These are phyloP conservation scores for Chionis minor DNA, from an alignment of 2,113 vertebrate species.

Conservation along the genomic window DNA sequence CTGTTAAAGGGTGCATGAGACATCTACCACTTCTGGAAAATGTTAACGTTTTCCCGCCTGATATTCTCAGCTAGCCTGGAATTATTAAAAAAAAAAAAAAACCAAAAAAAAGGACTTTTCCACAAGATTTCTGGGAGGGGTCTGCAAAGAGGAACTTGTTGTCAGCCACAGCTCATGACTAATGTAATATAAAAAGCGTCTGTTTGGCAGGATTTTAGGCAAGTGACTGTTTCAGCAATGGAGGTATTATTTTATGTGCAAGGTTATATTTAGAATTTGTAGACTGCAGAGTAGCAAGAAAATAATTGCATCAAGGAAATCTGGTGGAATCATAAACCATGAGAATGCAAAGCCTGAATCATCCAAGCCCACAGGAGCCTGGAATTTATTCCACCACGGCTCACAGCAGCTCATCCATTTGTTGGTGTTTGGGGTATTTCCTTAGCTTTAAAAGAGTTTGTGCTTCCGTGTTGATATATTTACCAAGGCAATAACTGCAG, in stretches of 20 bases:
- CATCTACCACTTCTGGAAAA: constrained; percentile 67
- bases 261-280: constrained; percentile 43
- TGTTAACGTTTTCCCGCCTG: constrained; percentile 67
- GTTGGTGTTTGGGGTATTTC: constrained; percentile 20
- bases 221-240: constrained; percentile 47
- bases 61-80: constrained; percentile 36
- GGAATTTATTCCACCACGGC: constrained; percentile 23
- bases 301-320: constrained; percentile 63
- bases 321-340: constrained; percentile 66
- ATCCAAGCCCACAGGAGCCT: constrained; percentile 14
- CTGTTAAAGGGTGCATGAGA: constrained; percentile 19
- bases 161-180: constrained; percentile 59
- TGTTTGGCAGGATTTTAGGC: constrained; percentile 57
- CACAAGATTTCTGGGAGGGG: not conserved
- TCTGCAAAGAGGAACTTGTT: constrained; percentile 32
- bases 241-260: constrained; percentile 62
- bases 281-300: constrained; percentile 61
- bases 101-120: constrained; percentile 32
- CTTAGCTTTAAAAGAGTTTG: constrained; percentile 17
- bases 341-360: constrained; percentile 59
- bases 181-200: constrained; percentile 53
- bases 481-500: not conserved
- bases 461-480: not conserved
- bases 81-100: constrained; percentile 16
- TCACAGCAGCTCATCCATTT: constrained; percentile 22